These are phyloP conservation scores for Aporophyla nigra DNA, from an alignment of 2,888 invertebrate species.

Conservation along the genomic window DNA sequence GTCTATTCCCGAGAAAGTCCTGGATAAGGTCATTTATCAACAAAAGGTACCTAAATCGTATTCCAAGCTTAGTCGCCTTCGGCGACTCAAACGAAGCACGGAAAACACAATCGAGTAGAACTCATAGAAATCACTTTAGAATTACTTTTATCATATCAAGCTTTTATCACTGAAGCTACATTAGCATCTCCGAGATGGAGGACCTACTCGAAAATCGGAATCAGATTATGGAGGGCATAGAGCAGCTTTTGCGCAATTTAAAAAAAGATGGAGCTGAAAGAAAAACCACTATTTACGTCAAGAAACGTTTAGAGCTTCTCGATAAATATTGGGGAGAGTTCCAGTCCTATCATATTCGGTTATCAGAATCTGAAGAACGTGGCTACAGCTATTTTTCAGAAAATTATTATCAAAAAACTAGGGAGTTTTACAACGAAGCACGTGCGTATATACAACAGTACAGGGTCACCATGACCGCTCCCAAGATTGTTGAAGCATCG, in stretches of 20 bases:
- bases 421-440: background rate
- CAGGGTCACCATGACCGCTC: background rate
- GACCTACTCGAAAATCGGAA: conserved; percentile 3
- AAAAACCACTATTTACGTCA: too few species aligned
- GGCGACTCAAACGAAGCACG: conserved; percentile 1
- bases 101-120: background rate
- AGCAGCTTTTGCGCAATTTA: conserved; percentile 3
- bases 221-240: background rate
- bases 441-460: background rate
- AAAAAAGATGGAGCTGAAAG: background rate
- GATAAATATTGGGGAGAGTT: conserved; percentile 2
- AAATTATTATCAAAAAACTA: conserved; percentile 1
- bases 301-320: too few species aligned
- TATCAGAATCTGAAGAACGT: background rate
- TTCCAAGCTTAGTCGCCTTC: conserved; percentile 9
- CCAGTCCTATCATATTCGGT: background rate
- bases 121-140: background rate
- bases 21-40: conserved; percentile 6
- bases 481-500: background rate
- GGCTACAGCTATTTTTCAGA: conserved; percentile 1
- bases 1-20: background rate
- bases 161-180: background rate
- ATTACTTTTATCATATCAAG: background rate
- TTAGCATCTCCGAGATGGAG: background rate
- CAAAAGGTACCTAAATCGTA: background rate